These are phyloP conservation scores for Leptodirus hochenwartii DNA, from an alignment of 2,888 invertebrate species.

Conservation along the genomic window DNA sequence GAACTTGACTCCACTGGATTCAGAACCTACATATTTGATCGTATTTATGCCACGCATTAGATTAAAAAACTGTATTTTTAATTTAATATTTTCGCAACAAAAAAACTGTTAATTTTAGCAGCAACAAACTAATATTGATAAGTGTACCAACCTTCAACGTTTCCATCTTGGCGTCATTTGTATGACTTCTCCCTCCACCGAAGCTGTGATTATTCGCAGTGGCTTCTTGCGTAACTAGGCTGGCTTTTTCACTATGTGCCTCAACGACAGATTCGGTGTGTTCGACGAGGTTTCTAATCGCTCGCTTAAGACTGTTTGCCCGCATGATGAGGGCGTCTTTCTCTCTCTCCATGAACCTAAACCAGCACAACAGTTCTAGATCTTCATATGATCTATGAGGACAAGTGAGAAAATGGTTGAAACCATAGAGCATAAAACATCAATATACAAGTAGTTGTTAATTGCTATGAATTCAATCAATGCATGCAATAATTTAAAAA, in stretches of 20 bases:
- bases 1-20: constrained; percentile 28
- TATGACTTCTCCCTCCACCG: constrained; percentile 6
- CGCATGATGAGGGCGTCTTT: constrained; percentile 40
- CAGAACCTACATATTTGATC: too few relatives aligned
- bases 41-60: constrained; percentile 16
- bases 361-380: too few relatives aligned
- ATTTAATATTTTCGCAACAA: too few relatives aligned
- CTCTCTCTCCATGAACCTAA: constrained; percentile 31
- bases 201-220: too few relatives aligned
- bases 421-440: not conserved
- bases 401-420: constrained; percentile 10
- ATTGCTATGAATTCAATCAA: too few relatives aligned
- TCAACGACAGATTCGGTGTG: constrained; percentile 57
- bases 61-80: too few relatives aligned
- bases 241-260: constrained; percentile 28
- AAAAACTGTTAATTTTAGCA: not conserved
- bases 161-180: constrained; percentile 20
- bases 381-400: constrained; percentile 18
- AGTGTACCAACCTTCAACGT: constrained; percentile 25
- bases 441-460: not conserved
- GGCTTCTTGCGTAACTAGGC: too few relatives aligned
- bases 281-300: constrained; percentile 61
- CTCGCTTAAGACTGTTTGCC: constrained; percentile 70
- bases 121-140: too few relatives aligned
- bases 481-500: too few relatives aligned